Percentiles rank a stretch among this genome's conserved stretches.
Evolutionary conservation across 2,888 invertebrate genomes (phyloP).

Genomic region (Meiosimyza platycephala): DNA sequence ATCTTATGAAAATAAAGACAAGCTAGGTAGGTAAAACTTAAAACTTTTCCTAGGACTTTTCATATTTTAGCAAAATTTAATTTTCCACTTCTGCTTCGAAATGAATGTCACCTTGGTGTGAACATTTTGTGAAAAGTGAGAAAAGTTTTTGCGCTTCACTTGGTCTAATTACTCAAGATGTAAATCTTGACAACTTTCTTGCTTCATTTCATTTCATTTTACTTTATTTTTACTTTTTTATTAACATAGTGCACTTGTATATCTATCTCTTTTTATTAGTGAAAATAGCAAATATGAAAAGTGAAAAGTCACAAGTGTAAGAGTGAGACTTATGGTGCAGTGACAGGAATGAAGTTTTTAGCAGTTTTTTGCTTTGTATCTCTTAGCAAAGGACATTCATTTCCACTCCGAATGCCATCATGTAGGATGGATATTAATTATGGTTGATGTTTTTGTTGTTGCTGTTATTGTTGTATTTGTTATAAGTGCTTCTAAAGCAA

Average conservation of each 20-base stretch:
- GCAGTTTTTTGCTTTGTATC: not conserved
- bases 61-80: no score
- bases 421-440: no score
- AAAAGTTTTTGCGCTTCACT: constrained; percentile 18
- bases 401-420: not conserved
- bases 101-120: constrained; percentile 12
- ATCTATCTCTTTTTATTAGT: not conserved
- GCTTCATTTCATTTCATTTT: no score
- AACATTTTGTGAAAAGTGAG: constrained; percentile 11
- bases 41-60: no score
- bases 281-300: not conserved
- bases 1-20: no score
- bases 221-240: no score
- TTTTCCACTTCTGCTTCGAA: not conserved
- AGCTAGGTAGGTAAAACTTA: no score
- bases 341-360: not conserved
- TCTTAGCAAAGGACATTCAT: constrained; percentile 1
- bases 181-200: constrained; percentile 26
- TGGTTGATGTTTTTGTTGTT: constrained; percentile 6
- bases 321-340: not conserved
- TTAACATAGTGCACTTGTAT: no score
- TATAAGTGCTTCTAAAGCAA: not conserved
- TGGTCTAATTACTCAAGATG: constrained; percentile 24
- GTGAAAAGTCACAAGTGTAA: not conserved
- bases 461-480: constrained; percentile 6